Evolutionary conservation across 2,888 invertebrate genomes (phyloP), one percentile per base, ranked within the genome.

Genomic region (Heteromurus nitidus): DNA sequence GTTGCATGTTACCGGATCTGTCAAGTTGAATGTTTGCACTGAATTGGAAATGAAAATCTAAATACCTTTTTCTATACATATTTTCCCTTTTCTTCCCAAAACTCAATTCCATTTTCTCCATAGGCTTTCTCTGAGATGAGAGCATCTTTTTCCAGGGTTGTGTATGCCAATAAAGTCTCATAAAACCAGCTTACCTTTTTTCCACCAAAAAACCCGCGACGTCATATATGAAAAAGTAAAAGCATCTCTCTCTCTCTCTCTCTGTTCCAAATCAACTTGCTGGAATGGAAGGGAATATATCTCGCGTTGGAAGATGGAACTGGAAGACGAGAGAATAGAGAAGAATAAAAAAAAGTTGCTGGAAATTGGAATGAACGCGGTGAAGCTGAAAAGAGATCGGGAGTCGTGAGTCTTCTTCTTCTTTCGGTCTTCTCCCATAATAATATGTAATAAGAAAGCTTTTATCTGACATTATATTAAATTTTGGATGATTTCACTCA

Each of bases 101-200:
- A n/a, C n/a, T n/a, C n/a, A n/a, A n/a, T n/a, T n/a, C n/a, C n/a
- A n/a, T n/a, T n/a, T n/a, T n/a, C n/a, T n/a, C n/a, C n/a, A n/a
- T n/a, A n/a, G n/a, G n/a, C n/a, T n/a, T n/a, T n/a, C n/a, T n/a
- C n/a, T n/a, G n/a, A 18, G 18, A 50, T 5, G n/a, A 50, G n/a
- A 50, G 55, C 22, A 22, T 55, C 26, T 55, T n/a, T 50, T 3
- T 24, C 47, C n/a, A 36, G 7, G 7, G 36, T 13, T 13, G 36
- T 16, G 20, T 26, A 22, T 20, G 26, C 44, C 50, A 76, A 76
- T 76, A 68, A 68, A 60, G 60, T 67, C 68, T 68, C 76, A 76
- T 76, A 76, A 76, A 76, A 76, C 76, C 76, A 60, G 76, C 76
- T 76, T 76, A 76, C 76, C 76, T 76, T 60, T 47, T 67, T 58